A percentile compares a stretch with the other conserved stretches of the same genome.
These are phyloP conservation scores for Ectemnius continuus DNA, from an alignment of 2,888 invertebrate species.

Conservation along the genomic window DNA sequence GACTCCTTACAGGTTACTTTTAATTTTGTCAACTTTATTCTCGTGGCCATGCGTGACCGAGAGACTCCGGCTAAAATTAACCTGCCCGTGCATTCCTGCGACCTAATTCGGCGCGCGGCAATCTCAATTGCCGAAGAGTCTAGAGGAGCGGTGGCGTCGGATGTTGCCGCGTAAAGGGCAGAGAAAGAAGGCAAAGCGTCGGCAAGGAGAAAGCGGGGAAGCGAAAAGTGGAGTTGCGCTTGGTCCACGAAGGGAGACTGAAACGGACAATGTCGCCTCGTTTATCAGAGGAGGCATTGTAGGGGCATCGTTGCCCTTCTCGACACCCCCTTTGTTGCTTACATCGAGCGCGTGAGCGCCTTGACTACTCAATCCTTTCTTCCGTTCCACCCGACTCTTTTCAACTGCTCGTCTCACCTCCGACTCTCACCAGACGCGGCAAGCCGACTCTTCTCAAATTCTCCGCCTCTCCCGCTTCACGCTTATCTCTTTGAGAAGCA, in stretches of 20 bases:
- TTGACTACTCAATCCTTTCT: conserved; percentile 76
- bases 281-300: conserved; percentile 76
- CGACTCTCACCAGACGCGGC: conserved; percentile 6
- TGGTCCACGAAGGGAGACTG: conserved; percentile 45
- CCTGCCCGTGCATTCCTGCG: conserved; percentile 2
- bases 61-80: too few species aligned
- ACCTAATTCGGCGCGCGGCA: conserved; percentile 25
- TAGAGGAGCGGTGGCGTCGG: conserved; percentile 48
- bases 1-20: too few species aligned
- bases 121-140: conserved; percentile 45
- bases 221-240: conserved; percentile 26
- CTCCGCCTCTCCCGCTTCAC: conserved; percentile 29
- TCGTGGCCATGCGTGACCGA: too few species aligned
- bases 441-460: conserved; percentile 15
- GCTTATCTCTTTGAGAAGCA: conserved; percentile 67
- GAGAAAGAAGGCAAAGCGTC: conserved; percentile 17
- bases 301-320: conserved; percentile 70
- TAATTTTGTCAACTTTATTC: too few species aligned
- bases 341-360: conserved; percentile 66
- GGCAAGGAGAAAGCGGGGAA: conserved; percentile 23
- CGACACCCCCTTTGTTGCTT: conserved; percentile 76
- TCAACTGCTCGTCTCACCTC: conserved; percentile 65
- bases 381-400: conserved; percentile 69
- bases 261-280: conserved; percentile 76
- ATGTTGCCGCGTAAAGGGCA: conserved; percentile 23